Conservation (phyloP, 2,797 vertebrate genomes). For the Takifugu rubripes region DNA sequence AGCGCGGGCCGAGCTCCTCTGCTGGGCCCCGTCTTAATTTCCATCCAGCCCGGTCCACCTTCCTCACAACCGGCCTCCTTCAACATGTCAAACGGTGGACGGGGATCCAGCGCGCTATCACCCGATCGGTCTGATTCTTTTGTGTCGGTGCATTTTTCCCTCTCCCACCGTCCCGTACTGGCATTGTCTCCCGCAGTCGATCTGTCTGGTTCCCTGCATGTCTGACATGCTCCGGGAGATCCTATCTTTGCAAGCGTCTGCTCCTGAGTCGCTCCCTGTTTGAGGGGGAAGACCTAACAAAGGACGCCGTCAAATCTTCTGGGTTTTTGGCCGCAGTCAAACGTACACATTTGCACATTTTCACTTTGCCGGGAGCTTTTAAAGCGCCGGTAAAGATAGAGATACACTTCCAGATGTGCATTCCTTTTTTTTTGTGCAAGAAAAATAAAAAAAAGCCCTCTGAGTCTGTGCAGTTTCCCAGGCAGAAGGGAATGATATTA, state of each 20-base stretch:
- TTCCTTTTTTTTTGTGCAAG: too few relatives aligned
- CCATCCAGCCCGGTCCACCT: neutral
- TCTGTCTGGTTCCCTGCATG: slow-evolving; percentile 71
- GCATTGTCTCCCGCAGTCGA: slow-evolving; percentile 65
- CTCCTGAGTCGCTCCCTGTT: slow-evolving; percentile 27
- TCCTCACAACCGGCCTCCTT: neutral
- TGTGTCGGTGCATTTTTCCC: slow-evolving; percentile 22
- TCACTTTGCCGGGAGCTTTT: slow-evolving; percentile 16
- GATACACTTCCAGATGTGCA: too few relatives aligned
- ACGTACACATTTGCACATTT: neutral
- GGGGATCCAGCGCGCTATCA: slow-evolving; percentile 23
- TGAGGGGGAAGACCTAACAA: slow-evolving; percentile 27
- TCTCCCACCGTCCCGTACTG: slow-evolving; percentile 20
- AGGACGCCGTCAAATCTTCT: slow-evolving; percentile 15
- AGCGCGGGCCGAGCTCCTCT: slow-evolving; percentile 37
- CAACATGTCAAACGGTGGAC: slow-evolving; percentile 2
- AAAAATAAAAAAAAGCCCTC: too few relatives aligned
- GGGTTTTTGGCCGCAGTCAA: slow-evolving; percentile 5
- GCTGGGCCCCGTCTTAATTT: slow-evolving; percentile 17
- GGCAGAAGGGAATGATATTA: too few relatives aligned
- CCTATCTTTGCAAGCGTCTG: slow-evolving; percentile 68
- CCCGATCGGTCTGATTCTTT: slow-evolving; percentile 18
- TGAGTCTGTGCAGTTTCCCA: too few relatives aligned
- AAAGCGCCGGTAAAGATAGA: too few relatives aligned
- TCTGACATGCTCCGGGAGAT: slow-evolving; percentile 81